Conservation (phyloP, 2,113 vertebrate genomes). For the Strigops habroptila region DNA sequence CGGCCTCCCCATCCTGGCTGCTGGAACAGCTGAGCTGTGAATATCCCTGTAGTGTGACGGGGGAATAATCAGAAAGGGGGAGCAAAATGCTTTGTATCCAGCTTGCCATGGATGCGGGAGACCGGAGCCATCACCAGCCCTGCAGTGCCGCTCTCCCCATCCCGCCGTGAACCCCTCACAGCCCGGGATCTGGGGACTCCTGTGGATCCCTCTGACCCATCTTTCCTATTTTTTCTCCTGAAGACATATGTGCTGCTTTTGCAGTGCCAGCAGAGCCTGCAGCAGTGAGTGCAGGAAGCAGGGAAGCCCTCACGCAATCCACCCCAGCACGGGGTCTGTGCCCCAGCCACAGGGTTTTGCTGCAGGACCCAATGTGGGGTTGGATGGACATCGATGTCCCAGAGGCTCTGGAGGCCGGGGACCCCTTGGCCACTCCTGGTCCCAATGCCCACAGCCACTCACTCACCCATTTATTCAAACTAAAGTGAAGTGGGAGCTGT, state of each 20-base stretch:
- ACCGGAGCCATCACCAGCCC: neutral
- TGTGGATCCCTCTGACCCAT: neutral
- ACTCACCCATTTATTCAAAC: neutral
- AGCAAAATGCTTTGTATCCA: neutral
- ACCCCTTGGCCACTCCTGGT: neutral
- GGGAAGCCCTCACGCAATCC: neutral
- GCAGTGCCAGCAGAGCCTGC: neutral
- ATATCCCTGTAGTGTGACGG: neutral
- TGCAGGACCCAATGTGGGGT: neutral
- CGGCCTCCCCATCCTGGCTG: neutral
- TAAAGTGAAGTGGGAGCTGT: neutral
- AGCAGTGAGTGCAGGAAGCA: neutral
- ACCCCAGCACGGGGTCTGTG: accelerated
- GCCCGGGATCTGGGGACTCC: neutral
- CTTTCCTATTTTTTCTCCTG: neutral
- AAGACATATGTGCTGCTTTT: neutral
- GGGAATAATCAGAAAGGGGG: neutral
- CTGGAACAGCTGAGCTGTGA: neutral
- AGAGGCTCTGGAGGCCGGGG: neutral
- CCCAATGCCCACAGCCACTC: neutral
- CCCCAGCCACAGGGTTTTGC: neutral
- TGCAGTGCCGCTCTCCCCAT: neutral
- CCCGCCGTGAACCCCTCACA: neutral
- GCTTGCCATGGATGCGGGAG: neutral
- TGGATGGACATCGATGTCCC: neutral